Evolutionary conservation across 2,797 vertebrate species (phyloP).

Genomic region (Muscicapa comitata): DNA sequence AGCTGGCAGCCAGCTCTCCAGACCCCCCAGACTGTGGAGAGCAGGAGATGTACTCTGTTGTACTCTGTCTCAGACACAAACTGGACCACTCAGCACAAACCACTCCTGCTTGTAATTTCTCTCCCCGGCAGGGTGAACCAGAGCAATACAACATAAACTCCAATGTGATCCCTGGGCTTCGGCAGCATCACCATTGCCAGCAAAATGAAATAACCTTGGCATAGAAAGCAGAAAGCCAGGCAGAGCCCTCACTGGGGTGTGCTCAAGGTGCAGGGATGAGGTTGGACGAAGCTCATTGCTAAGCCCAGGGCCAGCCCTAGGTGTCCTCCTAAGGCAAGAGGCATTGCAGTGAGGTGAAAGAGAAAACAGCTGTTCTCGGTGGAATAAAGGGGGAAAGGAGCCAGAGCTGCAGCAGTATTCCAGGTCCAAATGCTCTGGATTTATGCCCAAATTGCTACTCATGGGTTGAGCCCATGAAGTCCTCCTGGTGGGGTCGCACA

Average conservation of each 20-base stretch:
- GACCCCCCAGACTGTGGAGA: background rate
- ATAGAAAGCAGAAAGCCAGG: background rate
- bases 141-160: background rate
- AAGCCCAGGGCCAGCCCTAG: background rate
- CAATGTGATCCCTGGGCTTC: fast-evolving
- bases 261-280: fast-evolving
- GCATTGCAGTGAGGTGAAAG: background rate
- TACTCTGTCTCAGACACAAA: background rate
- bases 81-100: background rate
- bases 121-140: background rate
- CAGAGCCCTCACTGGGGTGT: fast-evolving
- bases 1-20: background rate
- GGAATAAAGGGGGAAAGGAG: background rate
- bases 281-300: background rate
- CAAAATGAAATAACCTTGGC: background rate
- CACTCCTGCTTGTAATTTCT: background rate
- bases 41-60: background rate
- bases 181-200: fast-evolving
- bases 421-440: background rate
- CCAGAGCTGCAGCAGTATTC: background rate
- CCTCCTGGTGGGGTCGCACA: fast-evolving
- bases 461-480: background rate
- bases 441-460: background rate
- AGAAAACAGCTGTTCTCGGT: background rate
- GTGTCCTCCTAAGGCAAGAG: background rate